Evolutionary conservation across 2,888 invertebrate genomes (phyloP).

Genomic region (Bibio marci): DNA sequence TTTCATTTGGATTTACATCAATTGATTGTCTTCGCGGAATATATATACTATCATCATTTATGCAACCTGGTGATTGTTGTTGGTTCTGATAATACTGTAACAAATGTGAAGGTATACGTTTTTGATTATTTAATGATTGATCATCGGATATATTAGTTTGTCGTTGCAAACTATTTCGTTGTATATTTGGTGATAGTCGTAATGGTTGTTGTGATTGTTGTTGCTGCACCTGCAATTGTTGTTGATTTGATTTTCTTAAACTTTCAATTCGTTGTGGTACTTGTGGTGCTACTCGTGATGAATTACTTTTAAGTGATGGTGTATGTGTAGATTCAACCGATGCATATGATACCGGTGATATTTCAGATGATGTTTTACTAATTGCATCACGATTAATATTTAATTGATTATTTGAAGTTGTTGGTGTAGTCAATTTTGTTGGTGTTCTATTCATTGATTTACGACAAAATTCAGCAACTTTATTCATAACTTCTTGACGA

Average conservation of each 20-base stretch:
- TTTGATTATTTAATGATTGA: too few species aligned
- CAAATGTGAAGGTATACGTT: too few species aligned
- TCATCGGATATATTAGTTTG: too few species aligned
- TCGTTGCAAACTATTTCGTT: too few species aligned
- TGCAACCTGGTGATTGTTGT: too few species aligned
- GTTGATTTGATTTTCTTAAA: constrained; percentile 12
- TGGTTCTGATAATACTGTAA: too few species aligned
- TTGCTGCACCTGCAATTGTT: too few species aligned
- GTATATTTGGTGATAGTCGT: too few species aligned
- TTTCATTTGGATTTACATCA: too few species aligned
- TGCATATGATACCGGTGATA: constrained; percentile 25
- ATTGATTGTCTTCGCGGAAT: too few species aligned
- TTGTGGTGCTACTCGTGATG: constrained; percentile 17
- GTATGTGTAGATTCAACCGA: constrained; percentile 17
- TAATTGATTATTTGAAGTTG: constrained; percentile 2
- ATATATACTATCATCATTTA: too few species aligned
- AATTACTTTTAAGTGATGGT: neutral
- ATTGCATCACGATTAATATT: neutral
- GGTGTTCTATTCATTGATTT: constrained; percentile 24
- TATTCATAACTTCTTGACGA: constrained; percentile 25
- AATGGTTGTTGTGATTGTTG: neutral
- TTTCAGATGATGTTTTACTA: constrained; percentile 15
- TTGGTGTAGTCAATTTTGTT: constrained; percentile 12
- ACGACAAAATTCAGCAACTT: constrained; percentile 27
- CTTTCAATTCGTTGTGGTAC: constrained; percentile 25